Evolutionary conservation across 2,888 invertebrate genomes (phyloP).

Genomic region (Sinopyrophorus schimmeli): DNA sequence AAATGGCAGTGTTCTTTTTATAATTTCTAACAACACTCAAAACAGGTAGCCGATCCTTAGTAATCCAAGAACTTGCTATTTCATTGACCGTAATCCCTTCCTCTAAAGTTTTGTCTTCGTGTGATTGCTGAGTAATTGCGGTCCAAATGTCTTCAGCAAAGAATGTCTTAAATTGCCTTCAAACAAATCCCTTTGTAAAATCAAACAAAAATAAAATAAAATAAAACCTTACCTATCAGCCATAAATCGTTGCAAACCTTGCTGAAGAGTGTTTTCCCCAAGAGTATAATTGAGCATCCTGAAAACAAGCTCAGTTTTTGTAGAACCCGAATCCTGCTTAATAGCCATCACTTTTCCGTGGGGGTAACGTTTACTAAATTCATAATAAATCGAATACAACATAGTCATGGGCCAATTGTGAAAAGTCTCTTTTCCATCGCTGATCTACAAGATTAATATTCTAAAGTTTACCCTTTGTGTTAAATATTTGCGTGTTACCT

Average conservation of each 20-base stretch:
- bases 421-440: conserved; percentile 71
- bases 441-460: conserved; percentile 58
- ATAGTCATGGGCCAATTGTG: conserved; percentile 82
- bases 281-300: conserved; percentile 89
- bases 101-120: conserved; percentile 62
- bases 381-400: conserved; percentile 76
- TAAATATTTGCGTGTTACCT: conserved; percentile 56
- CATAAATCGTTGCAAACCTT: conserved; percentile 72
- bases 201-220: neutral
- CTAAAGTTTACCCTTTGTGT: neutral
- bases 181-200: conserved; percentile 29
- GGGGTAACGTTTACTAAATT: conserved; percentile 77
- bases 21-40: conserved; percentile 73
- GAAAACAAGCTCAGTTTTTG: conserved; percentile 79
- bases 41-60: conserved; percentile 77
- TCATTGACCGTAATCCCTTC: conserved; percentile 63
- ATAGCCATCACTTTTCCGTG: conserved; percentile 77
- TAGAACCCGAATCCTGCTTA: conserved; percentile 72
- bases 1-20: conserved; percentile 61
- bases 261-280: conserved; percentile 74
- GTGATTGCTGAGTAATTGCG: conserved; percentile 69
- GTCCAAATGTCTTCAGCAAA: conserved; percentile 80
- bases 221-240: conserved; percentile 58
- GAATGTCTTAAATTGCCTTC: conserved; percentile 73
- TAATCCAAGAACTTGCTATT: conserved; percentile 82